Conservation (phyloP, 2,113 vertebrate genomes). For the Chaenogobius annularis region DNA sequence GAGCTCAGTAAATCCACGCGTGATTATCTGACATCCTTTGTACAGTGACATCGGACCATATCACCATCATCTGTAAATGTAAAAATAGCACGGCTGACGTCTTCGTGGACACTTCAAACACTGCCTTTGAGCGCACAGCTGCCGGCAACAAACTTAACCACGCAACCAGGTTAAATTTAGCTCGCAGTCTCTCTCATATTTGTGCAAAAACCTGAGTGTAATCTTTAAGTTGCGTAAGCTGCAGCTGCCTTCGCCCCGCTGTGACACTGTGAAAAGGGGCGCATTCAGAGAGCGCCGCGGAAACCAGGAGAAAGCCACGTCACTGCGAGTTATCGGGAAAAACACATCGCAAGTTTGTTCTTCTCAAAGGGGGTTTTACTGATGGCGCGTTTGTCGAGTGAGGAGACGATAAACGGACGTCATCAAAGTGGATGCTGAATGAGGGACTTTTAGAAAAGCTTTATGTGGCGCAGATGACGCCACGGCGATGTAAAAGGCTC, state of each 20-base stretch:
- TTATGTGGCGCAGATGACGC: neutral
- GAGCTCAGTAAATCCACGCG: neutral
- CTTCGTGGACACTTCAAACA: neutral
- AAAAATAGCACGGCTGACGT: slow-evolving; percentile 1
- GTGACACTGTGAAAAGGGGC: slow-evolving; percentile 26
- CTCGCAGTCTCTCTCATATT: neutral
- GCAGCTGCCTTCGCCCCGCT: slow-evolving; percentile 24
- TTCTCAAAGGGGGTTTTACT: slow-evolving; percentile 42
- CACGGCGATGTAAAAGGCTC: neutral
- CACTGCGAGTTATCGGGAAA: slow-evolving; percentile 43
- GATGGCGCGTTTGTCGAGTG: slow-evolving; percentile 44
- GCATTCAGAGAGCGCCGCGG: slow-evolving; percentile 4
- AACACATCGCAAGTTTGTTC: slow-evolving; percentile 29
- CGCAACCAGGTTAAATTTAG: slow-evolving; percentile 12
- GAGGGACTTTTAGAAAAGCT: neutral
- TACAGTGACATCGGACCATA: neutral
- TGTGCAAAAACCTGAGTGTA: neutral
- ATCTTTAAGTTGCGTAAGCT: neutral
- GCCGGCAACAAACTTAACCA: slow-evolving; percentile 12
- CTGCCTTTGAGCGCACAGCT: slow-evolving; percentile 21
- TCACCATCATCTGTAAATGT: neutral
- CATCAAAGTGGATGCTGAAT: slow-evolving; percentile 18
- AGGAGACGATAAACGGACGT: slow-evolving; percentile 19
- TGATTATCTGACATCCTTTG: neutral
- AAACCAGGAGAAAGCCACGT: slow-evolving; percentile 15